Evolutionary conservation across 2,113 vertebrate genomes (phyloP), one percentile per base, ranked within the genome.

Genomic region (Mirounga angustirostris): DNA sequence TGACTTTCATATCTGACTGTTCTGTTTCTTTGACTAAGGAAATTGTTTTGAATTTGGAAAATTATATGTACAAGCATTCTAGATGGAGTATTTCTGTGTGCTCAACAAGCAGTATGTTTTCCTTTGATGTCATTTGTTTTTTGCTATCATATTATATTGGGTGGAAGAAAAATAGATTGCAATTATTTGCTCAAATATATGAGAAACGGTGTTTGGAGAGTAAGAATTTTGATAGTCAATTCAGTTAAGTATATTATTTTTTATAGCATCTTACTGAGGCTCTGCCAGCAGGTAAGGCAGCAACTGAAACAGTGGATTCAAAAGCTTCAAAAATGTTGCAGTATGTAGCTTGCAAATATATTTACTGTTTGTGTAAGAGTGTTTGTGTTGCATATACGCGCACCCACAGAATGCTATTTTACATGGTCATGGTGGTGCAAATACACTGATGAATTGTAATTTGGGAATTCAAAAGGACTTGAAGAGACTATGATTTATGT

Each of bases 141-240:
- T 24, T 40, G 83, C 54, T 96, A 52, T 80, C 67, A 85, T 91
- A 79, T 79, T 97, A 50, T 73, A 15, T 36, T 65, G 26, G 2
- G 6, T 93, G 13, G 28, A 94, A 98, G 97, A 97, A 98, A 97
- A 96, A 95, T 97, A 97, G 2, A 12, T 61, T 85, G 78, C 86
- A 81, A 40, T 33, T 76, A 54, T 54, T 87, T 97, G 30, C 36
- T 96, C 58, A 46, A 97, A 82, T 97, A 86, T 7, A 56, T 61
- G 61, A 95, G 94, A 97, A 95, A 94, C 26, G 82, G 97, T 96
- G 2, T 91, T 92, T 86, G 80, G 28, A 69, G 36, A 96, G 14
- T 93, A 79, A 93, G 26, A 88, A 71, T 71, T 97, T 82, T 96
- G 33, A 33, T 67, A 90, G 73, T 88, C 4, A 24, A 8, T 95